phyloP scores from a whole-genome alignment of 2,797 vertebrate species.

The Pelochelys cantorii region DNA sequence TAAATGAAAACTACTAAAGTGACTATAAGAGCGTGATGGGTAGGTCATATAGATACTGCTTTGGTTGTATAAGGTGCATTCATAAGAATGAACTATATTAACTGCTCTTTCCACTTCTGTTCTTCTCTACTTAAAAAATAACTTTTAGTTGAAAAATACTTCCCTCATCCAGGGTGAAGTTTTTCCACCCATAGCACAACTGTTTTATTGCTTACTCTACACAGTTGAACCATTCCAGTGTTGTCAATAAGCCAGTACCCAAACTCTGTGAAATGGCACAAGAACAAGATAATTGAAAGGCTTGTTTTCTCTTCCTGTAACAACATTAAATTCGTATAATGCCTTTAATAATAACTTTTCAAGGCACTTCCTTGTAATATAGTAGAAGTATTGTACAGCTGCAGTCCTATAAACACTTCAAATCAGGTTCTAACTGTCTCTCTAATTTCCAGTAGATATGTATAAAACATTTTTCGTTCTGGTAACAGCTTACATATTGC shows the following conservation, averaged over 20 bases:
- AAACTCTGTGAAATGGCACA: background rate
- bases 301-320: background rate
- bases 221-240: background rate
- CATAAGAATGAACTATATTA: background rate
- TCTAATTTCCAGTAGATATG: background rate
- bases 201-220: slow-evolving; percentile 1
- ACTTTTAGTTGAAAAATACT: background rate
- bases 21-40: background rate
- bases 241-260: slow-evolving; percentile 4
- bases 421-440: background rate
- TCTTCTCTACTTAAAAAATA: background rate
- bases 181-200: background rate
- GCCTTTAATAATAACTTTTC: background rate
- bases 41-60: background rate
- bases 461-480: background rate
- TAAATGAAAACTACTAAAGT: background rate
- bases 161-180: background rate
- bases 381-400: background rate
- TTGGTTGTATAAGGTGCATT: background rate
- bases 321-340: background rate
- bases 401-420: background rate
- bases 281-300: background rate
- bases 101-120: accelerated
- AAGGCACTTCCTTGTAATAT: background rate
- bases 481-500: background rate